Conservation (phyloP, 2,113 vertebrate genomes). For the Hipposideros armiger region DNA sequence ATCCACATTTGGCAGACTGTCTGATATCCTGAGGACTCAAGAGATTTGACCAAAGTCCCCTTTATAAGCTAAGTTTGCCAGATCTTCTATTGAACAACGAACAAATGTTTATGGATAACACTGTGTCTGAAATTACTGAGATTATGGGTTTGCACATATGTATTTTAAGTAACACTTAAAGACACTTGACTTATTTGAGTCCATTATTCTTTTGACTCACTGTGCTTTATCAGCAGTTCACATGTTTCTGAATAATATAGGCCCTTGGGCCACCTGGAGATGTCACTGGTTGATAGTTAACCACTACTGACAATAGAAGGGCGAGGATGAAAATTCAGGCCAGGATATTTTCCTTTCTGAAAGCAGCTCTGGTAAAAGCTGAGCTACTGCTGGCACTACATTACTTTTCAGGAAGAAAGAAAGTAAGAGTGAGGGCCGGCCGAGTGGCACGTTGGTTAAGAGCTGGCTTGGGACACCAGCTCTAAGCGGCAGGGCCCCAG, state of each 20-base stretch:
- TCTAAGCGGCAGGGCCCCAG: too few species aligned
- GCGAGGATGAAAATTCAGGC: background rate
- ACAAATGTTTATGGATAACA: background rate
- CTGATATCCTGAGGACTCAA: background rate
- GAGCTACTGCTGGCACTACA: background rate
- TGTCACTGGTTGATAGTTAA: background rate
- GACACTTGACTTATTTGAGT: background rate
- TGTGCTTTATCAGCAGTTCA: background rate
- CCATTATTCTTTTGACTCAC: background rate
- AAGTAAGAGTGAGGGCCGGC: background rate
- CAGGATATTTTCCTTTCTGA: conserved; percentile 7
- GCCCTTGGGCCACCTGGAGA: background rate
- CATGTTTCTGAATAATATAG: background rate
- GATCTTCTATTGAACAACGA: background rate
- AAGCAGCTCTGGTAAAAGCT: background rate
- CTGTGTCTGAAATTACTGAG: background rate
- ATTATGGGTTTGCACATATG: background rate
- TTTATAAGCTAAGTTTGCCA: background rate
- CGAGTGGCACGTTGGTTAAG: too few species aligned
- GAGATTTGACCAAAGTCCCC: background rate
- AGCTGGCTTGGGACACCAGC: too few species aligned
- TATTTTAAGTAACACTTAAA: background rate
- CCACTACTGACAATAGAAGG: background rate
- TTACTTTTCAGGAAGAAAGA: background rate
- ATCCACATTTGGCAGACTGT: background rate